These are phyloP conservation scores for Drosophila novamexicana DNA, from an alignment of 1,140 invertebrate species.

Conservation along the genomic window DNA sequence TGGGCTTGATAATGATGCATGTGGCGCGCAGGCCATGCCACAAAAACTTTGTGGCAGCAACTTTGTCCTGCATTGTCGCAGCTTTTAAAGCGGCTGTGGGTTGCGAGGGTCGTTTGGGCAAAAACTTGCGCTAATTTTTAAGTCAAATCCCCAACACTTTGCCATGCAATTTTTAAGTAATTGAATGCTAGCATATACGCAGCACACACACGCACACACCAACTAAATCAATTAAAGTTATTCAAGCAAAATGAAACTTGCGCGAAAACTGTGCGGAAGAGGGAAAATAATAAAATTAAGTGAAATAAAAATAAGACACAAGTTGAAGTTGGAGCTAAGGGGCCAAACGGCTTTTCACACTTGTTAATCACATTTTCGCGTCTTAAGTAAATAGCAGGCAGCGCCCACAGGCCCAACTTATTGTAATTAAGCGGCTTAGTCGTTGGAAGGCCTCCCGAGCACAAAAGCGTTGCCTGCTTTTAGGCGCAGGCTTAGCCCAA, in stretches of 20 bases:
- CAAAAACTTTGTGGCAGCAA: slow-evolving; percentile 65
- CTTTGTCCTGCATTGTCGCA: slow-evolving; percentile 53
- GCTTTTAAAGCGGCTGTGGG: slow-evolving; percentile 39
- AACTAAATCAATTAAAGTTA: slow-evolving; percentile 82
- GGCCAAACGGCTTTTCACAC: slow-evolving; percentile 74
- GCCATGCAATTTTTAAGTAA: slow-evolving; percentile 63
- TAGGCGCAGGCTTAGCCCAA: slow-evolving; percentile 66
- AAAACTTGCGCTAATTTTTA: slow-evolving; percentile 49
- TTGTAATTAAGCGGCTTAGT: slow-evolving; percentile 81
- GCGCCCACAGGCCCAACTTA: slow-evolving; percentile 55
- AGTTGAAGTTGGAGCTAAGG: slow-evolving; percentile 9
- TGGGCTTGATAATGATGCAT: slow-evolving; percentile 79
- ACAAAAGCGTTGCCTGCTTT: slow-evolving; percentile 73
- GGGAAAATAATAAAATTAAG: slow-evolving; percentile 51
- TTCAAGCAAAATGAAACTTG: slow-evolving; percentile 72
- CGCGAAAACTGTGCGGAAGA: slow-evolving; percentile 39
- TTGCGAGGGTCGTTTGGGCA: background rate
- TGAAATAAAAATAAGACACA: slow-evolving; percentile 45
- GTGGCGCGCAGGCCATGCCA: slow-evolving; percentile 61
- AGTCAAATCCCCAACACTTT: slow-evolving; percentile 57
- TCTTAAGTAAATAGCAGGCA: slow-evolving; percentile 76
- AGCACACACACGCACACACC: slow-evolving; percentile 23
- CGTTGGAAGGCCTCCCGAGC: slow-evolving; percentile 55
- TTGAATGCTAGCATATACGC: slow-evolving; percentile 20
- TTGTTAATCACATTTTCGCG: slow-evolving; percentile 82